phyloP scores from a whole-genome alignment of 2,888 invertebrate genomes.

The Hyposoter dolosus region DNA sequence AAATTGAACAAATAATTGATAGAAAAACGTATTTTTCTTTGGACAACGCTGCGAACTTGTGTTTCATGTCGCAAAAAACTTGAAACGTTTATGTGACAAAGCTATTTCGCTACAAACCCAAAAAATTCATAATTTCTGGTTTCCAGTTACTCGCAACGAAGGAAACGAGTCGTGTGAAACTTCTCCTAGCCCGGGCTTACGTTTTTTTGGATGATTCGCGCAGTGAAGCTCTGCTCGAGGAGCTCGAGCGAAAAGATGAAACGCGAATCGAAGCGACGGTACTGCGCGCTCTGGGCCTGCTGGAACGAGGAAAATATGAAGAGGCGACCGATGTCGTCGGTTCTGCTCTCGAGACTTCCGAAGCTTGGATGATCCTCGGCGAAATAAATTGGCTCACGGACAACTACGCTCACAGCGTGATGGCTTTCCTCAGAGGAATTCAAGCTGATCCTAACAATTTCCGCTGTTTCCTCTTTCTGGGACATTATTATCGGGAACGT shows the following conservation, averaged over 20 bases:
- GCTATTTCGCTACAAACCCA: too few relatives aligned
- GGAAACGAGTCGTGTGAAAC: conserved; percentile 70
- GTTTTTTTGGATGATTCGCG: conserved; percentile 83
- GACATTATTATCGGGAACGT: conserved; percentile 89
- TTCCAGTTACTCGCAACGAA: conserved; percentile 72
- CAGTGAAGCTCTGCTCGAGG: conserved; percentile 81
- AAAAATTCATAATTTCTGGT: conserved; percentile 26
- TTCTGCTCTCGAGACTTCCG: conserved; percentile 84
- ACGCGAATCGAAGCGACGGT: conserved; percentile 79
- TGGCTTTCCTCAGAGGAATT: conserved; percentile 87
- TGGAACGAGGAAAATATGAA: conserved; percentile 85
- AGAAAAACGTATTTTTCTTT: too few relatives aligned
- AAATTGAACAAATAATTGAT: too few relatives aligned
- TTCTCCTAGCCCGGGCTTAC: conserved; percentile 81
- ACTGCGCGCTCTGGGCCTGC: conserved; percentile 86
- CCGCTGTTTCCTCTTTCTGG: conserved; percentile 91
- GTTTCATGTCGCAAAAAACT: too few relatives aligned
- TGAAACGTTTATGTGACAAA: too few relatives aligned
- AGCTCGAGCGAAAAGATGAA: conserved; percentile 78
- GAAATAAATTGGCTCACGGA: conserved; percentile 87
- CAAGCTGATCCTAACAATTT: conserved; percentile 91
- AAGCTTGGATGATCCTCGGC: conserved; percentile 87
- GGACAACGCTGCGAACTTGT: too few relatives aligned
- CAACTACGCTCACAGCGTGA: conserved; percentile 87
- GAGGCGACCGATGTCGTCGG: conserved; percentile 87